These are phyloP conservation scores for Pycnonotus jocosus DNA, from an alignment of 2,113 vertebrate species.

Conservation along the genomic window DNA sequence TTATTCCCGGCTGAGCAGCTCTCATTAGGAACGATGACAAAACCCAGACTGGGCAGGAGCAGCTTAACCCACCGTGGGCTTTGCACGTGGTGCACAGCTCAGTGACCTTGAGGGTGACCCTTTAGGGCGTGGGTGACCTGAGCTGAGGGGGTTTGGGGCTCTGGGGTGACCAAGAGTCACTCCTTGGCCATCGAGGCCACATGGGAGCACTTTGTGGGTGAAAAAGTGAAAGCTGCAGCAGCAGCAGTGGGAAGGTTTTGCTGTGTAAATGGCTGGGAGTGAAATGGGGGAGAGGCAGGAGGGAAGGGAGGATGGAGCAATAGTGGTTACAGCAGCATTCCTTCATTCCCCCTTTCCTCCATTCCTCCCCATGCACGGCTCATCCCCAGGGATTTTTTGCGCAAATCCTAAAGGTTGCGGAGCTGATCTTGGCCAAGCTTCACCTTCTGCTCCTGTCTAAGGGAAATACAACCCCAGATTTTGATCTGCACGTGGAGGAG, in stretches of 20 bases:
- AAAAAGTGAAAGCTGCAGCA: background rate
- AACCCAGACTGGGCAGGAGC: background rate
- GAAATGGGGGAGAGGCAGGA: background rate
- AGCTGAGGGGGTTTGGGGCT: background rate
- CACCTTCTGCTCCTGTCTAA: background rate
- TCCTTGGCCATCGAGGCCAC: accelerated
- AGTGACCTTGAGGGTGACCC: background rate
- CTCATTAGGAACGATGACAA: background rate
- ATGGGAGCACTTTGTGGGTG: accelerated
- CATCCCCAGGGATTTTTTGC: background rate
- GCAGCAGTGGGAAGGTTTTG: background rate
- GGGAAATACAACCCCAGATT: background rate
- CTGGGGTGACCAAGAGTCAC: background rate
- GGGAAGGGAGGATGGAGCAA: background rate
- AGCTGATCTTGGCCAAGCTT: background rate
- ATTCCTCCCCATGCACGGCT: accelerated
- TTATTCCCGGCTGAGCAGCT: background rate
- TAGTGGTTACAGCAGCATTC: background rate
- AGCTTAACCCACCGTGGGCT: background rate
- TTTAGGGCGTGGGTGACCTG: background rate
- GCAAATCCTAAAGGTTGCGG: background rate
- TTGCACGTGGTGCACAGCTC: background rate
- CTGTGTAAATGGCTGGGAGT: background rate
- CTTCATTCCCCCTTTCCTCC: background rate
- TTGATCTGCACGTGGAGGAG: background rate